phyloP scores from a whole-genome alignment of 2,113 vertebrate genomes.

The Rana temporaria region DNA sequence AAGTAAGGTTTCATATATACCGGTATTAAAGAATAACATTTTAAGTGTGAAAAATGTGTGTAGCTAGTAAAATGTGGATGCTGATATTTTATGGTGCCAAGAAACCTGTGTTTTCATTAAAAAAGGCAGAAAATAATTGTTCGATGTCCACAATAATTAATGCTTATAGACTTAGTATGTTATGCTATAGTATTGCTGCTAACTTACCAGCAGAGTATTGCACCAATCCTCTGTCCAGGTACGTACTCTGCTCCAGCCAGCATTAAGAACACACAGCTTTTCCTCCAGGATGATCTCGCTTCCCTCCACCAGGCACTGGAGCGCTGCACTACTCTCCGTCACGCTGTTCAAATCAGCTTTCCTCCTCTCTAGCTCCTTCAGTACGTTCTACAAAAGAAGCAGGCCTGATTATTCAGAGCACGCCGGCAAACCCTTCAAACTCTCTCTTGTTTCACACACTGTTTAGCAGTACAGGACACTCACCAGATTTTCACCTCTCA shows the following conservation, averaged over 20 bases:
- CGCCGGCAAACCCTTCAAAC: background rate
- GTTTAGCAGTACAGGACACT: background rate
- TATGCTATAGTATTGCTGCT: background rate
- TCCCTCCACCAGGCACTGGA: constrained; percentile 87
- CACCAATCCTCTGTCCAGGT: constrained; percentile 94
- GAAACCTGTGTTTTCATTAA: no score
- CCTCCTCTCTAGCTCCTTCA: constrained; percentile 89
- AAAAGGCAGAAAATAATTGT: no score
- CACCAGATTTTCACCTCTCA: background rate
- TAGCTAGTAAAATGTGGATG: no score
- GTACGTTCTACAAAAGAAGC: constrained; percentile 78
- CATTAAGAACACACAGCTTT: constrained; percentile 83
- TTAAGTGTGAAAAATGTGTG: no score
- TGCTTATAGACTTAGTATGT: background rate
- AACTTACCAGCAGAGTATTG: constrained; percentile 83
- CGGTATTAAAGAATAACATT: no score
- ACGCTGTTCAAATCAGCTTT: constrained; percentile 83
- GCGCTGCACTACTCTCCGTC: constrained; percentile 82
- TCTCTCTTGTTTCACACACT: background rate
- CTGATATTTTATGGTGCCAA: no score
- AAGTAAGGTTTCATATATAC: no score
- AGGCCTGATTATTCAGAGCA: constrained; percentile 46
- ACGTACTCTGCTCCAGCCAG: constrained; percentile 84
- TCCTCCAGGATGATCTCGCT: constrained; percentile 85
- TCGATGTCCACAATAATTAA: background rate